These are phyloP conservation scores for Onychomys torridus DNA, from an alignment of 2,797 vertebrate genomes.

Conservation along the genomic window DNA sequence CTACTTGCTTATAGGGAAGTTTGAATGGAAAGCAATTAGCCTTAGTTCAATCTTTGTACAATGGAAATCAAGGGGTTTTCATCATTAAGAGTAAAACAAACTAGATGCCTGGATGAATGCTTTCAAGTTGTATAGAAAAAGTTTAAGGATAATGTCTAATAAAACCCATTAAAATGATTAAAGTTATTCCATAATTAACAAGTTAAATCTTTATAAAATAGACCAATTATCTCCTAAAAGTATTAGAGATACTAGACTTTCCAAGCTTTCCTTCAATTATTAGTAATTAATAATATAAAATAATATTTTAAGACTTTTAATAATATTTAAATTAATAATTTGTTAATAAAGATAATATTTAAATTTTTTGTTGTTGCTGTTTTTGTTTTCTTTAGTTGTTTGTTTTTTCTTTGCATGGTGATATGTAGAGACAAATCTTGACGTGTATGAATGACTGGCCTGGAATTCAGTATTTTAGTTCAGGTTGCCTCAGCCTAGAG, in stretches of 20 bases:
- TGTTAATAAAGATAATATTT: background rate
- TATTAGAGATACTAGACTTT: background rate
- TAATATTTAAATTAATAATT: constrained; percentile 1
- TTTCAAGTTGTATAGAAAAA: background rate
- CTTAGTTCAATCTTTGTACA: background rate
- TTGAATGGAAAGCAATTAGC: background rate
- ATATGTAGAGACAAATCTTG: background rate
- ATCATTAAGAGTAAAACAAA: background rate
- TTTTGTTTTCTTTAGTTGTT: too few relatives aligned
- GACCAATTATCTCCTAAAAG: too few relatives aligned
- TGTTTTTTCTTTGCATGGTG: background rate
- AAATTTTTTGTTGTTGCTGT: background rate
- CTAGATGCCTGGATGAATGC: fast-evolving
- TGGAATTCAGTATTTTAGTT: background rate
- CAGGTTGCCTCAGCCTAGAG: background rate
- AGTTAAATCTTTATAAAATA: too few relatives aligned
- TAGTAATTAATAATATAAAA: background rate
- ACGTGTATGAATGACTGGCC: background rate
- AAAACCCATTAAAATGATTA: background rate
- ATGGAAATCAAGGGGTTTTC: background rate
- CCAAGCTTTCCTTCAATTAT: background rate
- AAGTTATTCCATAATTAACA: background rate
- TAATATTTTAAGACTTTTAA: background rate
- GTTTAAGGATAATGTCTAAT: background rate
- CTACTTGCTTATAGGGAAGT: background rate